Base-by-base conservation (phyloP, 1,140 invertebrate genomes). In the Belonocnema kinseyi region DNA sequence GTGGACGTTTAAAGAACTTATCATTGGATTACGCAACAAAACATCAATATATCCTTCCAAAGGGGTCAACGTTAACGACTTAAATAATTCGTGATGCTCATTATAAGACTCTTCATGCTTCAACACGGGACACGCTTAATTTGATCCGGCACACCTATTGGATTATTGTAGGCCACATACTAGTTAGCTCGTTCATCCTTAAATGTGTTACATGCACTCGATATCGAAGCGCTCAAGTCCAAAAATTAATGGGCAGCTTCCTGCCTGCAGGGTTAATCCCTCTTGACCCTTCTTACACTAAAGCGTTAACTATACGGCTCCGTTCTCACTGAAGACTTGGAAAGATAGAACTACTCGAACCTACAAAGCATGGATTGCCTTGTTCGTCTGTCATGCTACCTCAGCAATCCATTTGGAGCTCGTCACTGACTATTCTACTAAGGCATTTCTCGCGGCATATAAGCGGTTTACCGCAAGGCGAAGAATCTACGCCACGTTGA, bases 241-340 rank as follows among this genome's bases (percentile, higher is more conserved):
- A 77, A n/a, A 83, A 80, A 26, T 8, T 85, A 10, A 91, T 91
- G 88, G 86, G 82, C 61, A 87, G 52, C 78, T 91, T 17, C 90
- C 90, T 2, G 19, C 66, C 14, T 54, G 73, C 11, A 72, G 87
- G 33, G 82, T 92, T 0, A 17, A 75, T 26, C 66, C 80, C 33
- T 73, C 83, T 5, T 61, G 78, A 19, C 80, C 89, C 0, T 92
- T 92, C 78, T 33, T 71, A 4, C 79, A 85, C 17, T 72, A 76
- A n/a, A 90, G 90, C 3, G 76, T 90, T 1, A 90, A 92, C 80
- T 91, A 82, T 77, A 83, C 86, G 10, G 91, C 91, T 0, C 89
- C 90, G 0, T 81, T 91, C 17, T 19, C 54, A 0, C 79, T 78
- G 13, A 77, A 78, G 72, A 79, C 74, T 16, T 76, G 76, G 58